Conservation (phyloP, 2,113 vertebrate genomes). For the Vidua chalybeata region DNA sequence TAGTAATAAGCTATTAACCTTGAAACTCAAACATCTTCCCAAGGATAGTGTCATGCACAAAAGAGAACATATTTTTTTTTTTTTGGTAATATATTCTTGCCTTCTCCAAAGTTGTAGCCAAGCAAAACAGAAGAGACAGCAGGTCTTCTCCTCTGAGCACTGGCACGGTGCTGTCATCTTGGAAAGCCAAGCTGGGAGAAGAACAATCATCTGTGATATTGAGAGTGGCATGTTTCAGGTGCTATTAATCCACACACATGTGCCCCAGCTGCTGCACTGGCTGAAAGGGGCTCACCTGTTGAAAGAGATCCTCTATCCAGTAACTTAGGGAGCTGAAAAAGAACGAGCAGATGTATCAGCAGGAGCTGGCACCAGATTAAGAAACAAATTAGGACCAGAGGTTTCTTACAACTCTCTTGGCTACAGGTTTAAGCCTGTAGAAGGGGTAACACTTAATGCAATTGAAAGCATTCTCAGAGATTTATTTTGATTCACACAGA, state of each 20-base stretch:
- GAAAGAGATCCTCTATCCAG: neutral
- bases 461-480: neutral
- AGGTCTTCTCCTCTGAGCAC: slow-evolving; percentile 54
- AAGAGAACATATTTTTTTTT: neutral
- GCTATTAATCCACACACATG: slow-evolving; percentile 10
- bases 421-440: neutral
- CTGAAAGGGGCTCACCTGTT: slow-evolving; percentile 59
- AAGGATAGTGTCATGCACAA: neutral
- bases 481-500: neutral
- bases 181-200: slow-evolving; percentile 57
- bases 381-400: slow-evolving; percentile 47
- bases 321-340: neutral
- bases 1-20: slow-evolving; percentile 21
- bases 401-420: neutral
- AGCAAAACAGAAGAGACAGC: slow-evolving; percentile 58
- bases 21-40: neutral
- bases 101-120: slow-evolving; percentile 24
- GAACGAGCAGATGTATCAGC: slow-evolving; percentile 42
- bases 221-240: slow-evolving; percentile 50
- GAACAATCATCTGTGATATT: slow-evolving; percentile 46
- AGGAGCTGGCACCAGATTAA: slow-evolving; percentile 29
- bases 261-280: slow-evolving; percentile 45
- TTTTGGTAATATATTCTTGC: neutral
- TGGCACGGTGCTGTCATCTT: neutral
- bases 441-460: neutral